Evolutionary conservation across 2,888 invertebrate species (phyloP), one percentile per base, ranked within the genome.

Genomic region (Drosophila cognata): DNA sequence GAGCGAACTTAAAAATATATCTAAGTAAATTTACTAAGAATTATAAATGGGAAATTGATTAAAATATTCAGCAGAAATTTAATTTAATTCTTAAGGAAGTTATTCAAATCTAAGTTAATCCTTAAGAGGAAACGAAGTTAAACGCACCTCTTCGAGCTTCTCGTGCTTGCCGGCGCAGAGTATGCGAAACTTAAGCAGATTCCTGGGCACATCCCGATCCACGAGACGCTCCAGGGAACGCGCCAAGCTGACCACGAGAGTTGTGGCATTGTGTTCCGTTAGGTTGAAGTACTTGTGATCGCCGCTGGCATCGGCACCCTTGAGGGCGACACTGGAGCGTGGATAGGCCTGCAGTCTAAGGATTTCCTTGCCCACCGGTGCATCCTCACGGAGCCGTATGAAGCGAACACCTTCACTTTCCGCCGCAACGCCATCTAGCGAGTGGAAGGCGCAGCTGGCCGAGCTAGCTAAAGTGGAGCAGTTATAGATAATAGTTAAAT

Each of bases 361-460:
- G 16, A 97, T 96, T 92, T 97, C 97, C 62, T 96, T 95, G 16
- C 97, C 97, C 2, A 97, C 95, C 69, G 94, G 94, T 8, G 97
- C 94, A 92, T 97, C 96, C 92, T 97, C 97, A 8, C 97, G 97
- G 78, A 97, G 96, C 81, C 97, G 94, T 70, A 97, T 97, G 91
- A 97, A 97, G 86, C 97, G 95, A 76, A 97, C 94, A 88, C 97
- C 97, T 92, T 97, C 97, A 41, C 92, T 92, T 84, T 93, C 93
- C 3, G 92, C 85, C 6, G 92, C 88, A 5, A 85, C 79, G 52
- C 93, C 93, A 74, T 93, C 92, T 51, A 95, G 94, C 10, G 97
- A 97, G 91, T 97, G 97, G 93, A 97, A 97, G 91, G 97, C 96
- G 92, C 97, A 97, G 92, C 96, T 97, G 96, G 94, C 13, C 94